Conservation (phyloP, 2,113 vertebrate genomes). For the Naja naja region DNA sequence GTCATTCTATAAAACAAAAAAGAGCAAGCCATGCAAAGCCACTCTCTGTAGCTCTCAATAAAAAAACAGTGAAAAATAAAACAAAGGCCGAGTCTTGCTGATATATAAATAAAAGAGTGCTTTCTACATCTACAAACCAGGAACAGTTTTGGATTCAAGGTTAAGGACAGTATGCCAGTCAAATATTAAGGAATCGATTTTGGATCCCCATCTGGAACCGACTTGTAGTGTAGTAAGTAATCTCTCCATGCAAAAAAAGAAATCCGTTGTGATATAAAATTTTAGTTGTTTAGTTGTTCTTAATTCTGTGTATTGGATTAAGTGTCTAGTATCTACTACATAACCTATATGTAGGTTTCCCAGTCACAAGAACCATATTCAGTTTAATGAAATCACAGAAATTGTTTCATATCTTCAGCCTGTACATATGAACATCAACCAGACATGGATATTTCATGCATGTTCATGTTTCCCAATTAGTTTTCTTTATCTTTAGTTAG, state of each 20-base stretch:
- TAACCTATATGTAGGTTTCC: neutral
- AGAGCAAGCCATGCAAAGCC: neutral
- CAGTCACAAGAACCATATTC: neutral
- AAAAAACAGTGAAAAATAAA: conserved; percentile 10
- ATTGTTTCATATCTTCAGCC: neutral
- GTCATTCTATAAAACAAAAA: neutral
- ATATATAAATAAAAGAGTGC: neutral
- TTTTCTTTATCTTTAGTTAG: neutral
- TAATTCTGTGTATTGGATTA: neutral
- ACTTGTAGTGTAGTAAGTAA: neutral
- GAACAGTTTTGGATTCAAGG: neutral
- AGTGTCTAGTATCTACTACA: neutral
- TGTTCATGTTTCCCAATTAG: neutral
- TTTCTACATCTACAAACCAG: neutral
- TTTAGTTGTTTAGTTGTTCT: neutral
- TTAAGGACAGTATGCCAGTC: neutral
- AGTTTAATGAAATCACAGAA: neutral
- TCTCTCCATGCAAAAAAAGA: neutral
- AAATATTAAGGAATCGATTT: neutral
- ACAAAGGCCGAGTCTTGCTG: neutral
- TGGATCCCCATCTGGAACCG: neutral
- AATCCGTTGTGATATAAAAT: neutral
- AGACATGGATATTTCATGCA: neutral
- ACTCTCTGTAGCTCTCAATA: neutral
- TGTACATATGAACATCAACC: neutral